phyloP scores from a whole-genome alignment of 2,797 vertebrate genomes.

The Vespertilio murinus region DNA sequence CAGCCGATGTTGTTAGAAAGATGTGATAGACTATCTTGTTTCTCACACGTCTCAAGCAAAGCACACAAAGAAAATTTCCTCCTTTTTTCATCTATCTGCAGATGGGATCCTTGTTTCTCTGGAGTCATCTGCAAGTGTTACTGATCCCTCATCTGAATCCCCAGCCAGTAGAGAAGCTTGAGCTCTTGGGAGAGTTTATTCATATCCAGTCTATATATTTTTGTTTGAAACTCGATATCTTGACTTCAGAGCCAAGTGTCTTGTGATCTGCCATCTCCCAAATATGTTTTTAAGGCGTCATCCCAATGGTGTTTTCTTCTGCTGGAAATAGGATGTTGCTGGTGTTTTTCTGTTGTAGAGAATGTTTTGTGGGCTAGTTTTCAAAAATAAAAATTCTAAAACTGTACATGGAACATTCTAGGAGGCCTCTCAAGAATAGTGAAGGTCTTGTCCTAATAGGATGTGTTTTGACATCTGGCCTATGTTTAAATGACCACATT shows the following conservation, averaged over 20 bases:
- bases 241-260: constrained; percentile 10
- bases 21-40: constrained; percentile 73
- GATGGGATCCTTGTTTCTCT: constrained; percentile 37
- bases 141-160: neutral
- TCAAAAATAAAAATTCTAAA: constrained; percentile 79
- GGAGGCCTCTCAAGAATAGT: constrained; percentile 77
- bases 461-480: neutral
- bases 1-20: constrained; percentile 35
- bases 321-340: constrained; percentile 21
- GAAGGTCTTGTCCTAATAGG: constrained; percentile 54
- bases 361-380: constrained; percentile 73
- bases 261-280: constrained; percentile 10
- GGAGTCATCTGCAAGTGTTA: constrained; percentile 28
- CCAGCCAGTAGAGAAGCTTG: neutral
- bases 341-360: constrained; percentile 58
- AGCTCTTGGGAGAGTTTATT: constrained; percentile 1
- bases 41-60: constrained; percentile 61
- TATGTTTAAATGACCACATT: constrained; percentile 28
- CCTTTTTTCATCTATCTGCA: constrained; percentile 60
- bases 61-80: constrained; percentile 57
- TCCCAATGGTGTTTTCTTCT: constrained; percentile 35
- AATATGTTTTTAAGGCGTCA: constrained; percentile 24
- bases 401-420: constrained; percentile 72
- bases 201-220: constrained; percentile 42
- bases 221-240: constrained; percentile 28